phyloP scores from a whole-genome alignment of 2,797 vertebrate genomes.

The Protonibea diacanthus region DNA sequence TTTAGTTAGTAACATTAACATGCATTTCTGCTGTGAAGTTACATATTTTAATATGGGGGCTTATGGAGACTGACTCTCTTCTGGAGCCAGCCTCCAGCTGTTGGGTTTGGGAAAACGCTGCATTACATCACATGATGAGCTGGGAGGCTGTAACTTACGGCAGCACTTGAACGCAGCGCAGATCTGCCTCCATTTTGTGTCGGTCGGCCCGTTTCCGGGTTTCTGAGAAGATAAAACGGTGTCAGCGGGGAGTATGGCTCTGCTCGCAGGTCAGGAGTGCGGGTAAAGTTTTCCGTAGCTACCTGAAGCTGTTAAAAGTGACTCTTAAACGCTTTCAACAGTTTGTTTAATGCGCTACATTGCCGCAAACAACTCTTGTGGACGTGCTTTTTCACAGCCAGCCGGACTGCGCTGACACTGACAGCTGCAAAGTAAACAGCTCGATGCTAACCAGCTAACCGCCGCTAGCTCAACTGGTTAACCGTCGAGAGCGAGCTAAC shows the following conservation, averaged over 20 bases:
- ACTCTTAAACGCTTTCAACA: accelerated
- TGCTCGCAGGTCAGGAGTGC: constrained; percentile 64
- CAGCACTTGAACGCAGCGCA: constrained; percentile 51
- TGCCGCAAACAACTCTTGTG: not conserved
- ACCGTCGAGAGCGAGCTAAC: constrained; percentile 41
- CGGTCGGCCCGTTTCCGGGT: constrained; percentile 82
- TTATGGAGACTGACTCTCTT: too few relatives aligned
- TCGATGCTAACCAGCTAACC: constrained; percentile 59
- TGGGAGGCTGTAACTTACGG: not conserved
- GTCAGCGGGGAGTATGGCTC: constrained; percentile 64
- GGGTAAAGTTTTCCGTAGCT: constrained; percentile 52
- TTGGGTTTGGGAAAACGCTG: too few relatives aligned
- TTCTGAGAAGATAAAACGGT: constrained; percentile 67
- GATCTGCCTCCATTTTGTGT: constrained; percentile 86
- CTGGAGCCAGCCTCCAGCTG: too few relatives aligned
- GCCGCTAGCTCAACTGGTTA: constrained; percentile 27
- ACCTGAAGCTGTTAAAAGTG: not conserved
- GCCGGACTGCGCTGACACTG: constrained; percentile 55
- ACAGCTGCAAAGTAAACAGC: constrained; percentile 79
- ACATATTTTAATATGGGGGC: too few relatives aligned
- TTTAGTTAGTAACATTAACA: too few relatives aligned
- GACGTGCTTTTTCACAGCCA: not conserved
- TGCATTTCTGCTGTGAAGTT: too few relatives aligned
- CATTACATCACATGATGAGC: too few relatives aligned
- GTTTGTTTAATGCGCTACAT: not conserved